Evolutionary conservation across 1,140 invertebrate species (phyloP).

Genomic region (Drosophila pseudoananassae): DNA sequence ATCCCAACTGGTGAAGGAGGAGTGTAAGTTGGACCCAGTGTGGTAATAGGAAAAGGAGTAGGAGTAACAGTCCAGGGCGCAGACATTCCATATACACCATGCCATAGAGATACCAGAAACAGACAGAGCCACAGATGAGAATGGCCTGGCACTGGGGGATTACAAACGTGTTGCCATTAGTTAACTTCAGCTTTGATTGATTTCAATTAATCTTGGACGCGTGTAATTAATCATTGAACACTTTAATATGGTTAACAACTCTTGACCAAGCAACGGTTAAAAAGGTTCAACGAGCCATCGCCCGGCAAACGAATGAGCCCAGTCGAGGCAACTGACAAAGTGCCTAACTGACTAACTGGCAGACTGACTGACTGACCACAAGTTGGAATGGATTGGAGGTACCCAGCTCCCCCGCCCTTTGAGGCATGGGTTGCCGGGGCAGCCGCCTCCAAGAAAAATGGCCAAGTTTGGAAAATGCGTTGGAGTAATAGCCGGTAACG

Average conservation of each 20-base stretch:
- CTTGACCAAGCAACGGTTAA: constrained; percentile 84
- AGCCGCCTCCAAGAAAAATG: constrained; percentile 75
- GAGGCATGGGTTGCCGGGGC: constrained; percentile 54
- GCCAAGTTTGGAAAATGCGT: constrained; percentile 79
- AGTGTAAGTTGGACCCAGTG: constrained; percentile 5
- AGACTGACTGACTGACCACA: constrained; percentile 2
- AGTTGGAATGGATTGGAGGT: background rate
- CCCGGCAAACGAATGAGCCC: constrained; percentile 23
- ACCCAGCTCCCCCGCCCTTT: background rate
- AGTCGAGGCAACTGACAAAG: constrained; percentile 59
- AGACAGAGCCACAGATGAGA: constrained; percentile 32
- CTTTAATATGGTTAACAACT: constrained; percentile 84
- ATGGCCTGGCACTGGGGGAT: constrained; percentile 50
- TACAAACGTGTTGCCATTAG: constrained; percentile 84
- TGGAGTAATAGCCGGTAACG: constrained; percentile 70
- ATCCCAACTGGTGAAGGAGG: constrained; percentile 10
- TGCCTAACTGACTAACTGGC: constrained; percentile 40
- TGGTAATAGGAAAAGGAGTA: constrained; percentile 1
- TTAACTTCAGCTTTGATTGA: constrained; percentile 84
- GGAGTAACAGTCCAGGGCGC: constrained; percentile 25
- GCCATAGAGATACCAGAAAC: constrained; percentile 22
- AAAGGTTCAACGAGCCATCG: constrained; percentile 78
- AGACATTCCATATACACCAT: constrained; percentile 59
- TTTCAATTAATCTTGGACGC: constrained; percentile 84
- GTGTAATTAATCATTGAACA: constrained; percentile 84